Conservation (phyloP, 92 coral and sea anemone genomes). For the Bergia puertoricense region DNA sequence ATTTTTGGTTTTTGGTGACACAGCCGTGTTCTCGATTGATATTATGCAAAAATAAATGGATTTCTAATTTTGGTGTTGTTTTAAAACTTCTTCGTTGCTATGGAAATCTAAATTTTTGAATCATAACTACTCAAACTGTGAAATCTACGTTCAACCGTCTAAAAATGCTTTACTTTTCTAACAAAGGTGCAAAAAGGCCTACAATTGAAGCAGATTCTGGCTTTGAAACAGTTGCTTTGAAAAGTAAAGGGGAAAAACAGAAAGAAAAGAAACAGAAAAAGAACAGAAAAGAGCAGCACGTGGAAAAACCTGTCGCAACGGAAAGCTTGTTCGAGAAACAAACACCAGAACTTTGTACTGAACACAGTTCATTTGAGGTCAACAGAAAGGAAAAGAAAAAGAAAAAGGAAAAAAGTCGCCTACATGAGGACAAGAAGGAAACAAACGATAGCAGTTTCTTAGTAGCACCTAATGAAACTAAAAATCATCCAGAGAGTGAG, state of each 20-base stretch:
- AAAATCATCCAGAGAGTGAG: neutral
- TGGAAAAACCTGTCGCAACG: neutral
- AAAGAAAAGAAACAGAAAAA: neutral
- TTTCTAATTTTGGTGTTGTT: no score
- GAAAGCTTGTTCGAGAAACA: neutral
- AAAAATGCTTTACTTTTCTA: neutral
- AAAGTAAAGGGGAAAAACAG: neutral
- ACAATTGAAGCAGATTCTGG: neutral
- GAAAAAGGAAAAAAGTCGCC: neutral
- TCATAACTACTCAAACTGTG: no score
- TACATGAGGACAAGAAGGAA: neutral
- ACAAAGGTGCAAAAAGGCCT: neutral
- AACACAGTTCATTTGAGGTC: neutral
- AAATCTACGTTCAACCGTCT: no score
- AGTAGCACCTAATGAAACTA: neutral
- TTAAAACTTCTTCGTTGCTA: no score
- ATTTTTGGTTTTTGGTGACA: no score
- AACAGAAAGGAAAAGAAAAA: conserved; percentile 1
- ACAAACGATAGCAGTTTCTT: neutral
- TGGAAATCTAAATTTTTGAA: no score
- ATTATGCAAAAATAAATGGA: no score
- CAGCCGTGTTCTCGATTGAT: no score
- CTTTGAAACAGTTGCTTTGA: neutral
- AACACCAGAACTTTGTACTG: neutral
- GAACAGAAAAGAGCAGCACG: neutral